Evolutionary conservation across 2,113 vertebrate genomes (phyloP).

Genomic region (Natator depressus): DNA sequence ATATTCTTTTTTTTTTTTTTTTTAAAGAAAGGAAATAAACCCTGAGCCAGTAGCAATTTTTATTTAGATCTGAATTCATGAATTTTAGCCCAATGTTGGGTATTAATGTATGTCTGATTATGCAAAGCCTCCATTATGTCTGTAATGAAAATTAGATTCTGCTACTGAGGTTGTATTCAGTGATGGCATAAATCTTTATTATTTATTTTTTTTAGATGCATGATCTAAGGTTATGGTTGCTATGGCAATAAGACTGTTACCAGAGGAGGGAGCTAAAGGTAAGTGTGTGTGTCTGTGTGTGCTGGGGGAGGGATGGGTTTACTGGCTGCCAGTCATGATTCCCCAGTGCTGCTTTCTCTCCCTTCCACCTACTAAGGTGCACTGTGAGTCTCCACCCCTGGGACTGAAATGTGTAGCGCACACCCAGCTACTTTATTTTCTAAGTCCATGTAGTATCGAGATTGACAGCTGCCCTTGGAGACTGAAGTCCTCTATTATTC

Average conservation of each 20-base stretch:
- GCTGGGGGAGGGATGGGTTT: background rate
- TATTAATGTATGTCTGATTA: slow-evolving; percentile 74
- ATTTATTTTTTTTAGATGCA: background rate
- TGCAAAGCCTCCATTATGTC: slow-evolving; percentile 69
- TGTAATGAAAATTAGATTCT: slow-evolving; percentile 75
- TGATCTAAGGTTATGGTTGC: slow-evolving; percentile 76
- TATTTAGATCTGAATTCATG: slow-evolving; percentile 73
- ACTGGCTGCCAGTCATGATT: background rate
- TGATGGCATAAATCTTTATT: slow-evolving; percentile 58
- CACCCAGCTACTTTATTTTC: background rate
- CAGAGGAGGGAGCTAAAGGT: slow-evolving; percentile 65
- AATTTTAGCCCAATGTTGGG: slow-evolving; percentile 73
- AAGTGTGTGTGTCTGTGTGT: slow-evolving; percentile 28
- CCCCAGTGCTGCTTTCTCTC: background rate
- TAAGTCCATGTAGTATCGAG: background rate
- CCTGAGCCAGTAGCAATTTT: slow-evolving; percentile 60
- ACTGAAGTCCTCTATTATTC: background rate
- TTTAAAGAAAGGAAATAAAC: slow-evolving; percentile 13
- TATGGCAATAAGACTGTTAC: slow-evolving; percentile 67
- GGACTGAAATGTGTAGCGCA: background rate
- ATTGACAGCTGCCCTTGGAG: background rate
- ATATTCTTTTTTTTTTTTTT: slow-evolving; percentile 17
- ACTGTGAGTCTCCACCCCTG: background rate
- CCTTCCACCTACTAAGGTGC: background rate
- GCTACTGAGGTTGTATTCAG: slow-evolving; percentile 38